Base-by-base conservation (phyloP, 1,140 invertebrate genomes). In the Latrodectus geometricus region DNA sequence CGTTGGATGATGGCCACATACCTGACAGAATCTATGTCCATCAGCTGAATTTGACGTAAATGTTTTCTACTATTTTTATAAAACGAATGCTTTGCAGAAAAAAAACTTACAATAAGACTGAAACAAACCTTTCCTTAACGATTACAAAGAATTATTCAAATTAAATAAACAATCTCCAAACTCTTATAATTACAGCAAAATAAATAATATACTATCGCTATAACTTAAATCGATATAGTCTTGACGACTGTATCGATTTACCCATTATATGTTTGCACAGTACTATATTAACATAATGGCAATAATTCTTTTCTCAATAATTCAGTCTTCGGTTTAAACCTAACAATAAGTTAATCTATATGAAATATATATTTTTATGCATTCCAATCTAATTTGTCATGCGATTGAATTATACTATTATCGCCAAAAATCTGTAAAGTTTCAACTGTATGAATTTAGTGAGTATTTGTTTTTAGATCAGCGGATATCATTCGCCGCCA, bases 31-130 rank as follows among this genome's bases (percentile, higher is more conserved):
- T 84, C 7, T 84, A 84, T 11, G 82, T 84, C 0, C 82, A 84
- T n/a, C 82, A 84, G 49, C 49, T 84, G 15, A 84, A 84, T n/a
- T 20, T 84, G 49, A 84, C 82, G 82, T 84, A 84, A 84, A 54
- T 54, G 3, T 49, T 17, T 72, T 70, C n/a, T n/a, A n/a, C n/a
- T n/a, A n/a, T n/a, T n/a, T n/a, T n/a, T n/a, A n/a, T n/a, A n/a
- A n/a, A n/a, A n/a, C n/a, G n/a, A n/a, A n/a, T n/a, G n/a, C n/a
- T n/a, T n/a, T n/a, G n/a, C n/a, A n/a, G n/a, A n/a, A n/a, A n/a
- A n/a, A n/a, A n/a, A n/a, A n/a, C n/a, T n/a, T n/a, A n/a, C n/a
- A n/a, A n/a, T n/a, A n/a, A n/a, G n/a, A n/a, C n/a, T n/a, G n/a
- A n/a, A n/a, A n/a, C n/a, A n/a, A n/a, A n/a, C n/a, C n/a, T n/a